Evolutionary conservation across 1,140 invertebrate genomes (phyloP).

Genomic region (Mya arenaria): DNA sequence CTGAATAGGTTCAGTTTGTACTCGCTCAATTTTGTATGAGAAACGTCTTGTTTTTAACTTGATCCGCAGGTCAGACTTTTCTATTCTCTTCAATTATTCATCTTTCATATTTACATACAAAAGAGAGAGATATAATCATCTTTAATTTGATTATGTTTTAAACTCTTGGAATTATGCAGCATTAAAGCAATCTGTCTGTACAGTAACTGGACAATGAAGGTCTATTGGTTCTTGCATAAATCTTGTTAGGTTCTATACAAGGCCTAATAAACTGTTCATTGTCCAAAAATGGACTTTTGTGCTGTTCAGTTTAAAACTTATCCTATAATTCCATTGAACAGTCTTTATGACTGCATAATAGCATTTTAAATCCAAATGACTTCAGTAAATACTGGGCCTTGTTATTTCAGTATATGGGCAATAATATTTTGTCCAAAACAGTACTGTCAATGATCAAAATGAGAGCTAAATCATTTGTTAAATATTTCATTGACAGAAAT

Average conservation of each 20-base stretch:
- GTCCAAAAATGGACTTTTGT: conserved; percentile 23
- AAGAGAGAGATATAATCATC: no score
- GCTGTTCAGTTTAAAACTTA: conserved; percentile 28
- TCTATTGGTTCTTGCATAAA: conserved; percentile 13
- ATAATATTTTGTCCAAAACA: conserved; percentile 3
- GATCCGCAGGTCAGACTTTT: neutral
- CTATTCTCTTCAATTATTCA: no score
- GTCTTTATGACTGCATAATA: conserved; percentile 24
- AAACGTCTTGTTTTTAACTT: neutral
- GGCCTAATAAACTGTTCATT: neutral
- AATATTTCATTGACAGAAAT: no score
- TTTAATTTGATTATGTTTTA: no score
- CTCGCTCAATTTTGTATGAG: neutral
- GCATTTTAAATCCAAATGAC: conserved; percentile 11
- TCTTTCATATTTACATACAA: no score
- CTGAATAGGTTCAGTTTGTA: no score
- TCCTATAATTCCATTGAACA: conserved; percentile 9
- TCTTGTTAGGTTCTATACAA: no score
- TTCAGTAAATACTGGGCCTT: conserved; percentile 38
- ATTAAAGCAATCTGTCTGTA: no score
- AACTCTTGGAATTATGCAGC: no score
- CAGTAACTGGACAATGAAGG: conserved; percentile 5
- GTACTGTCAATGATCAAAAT: no score
- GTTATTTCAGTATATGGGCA: conserved; percentile 36
- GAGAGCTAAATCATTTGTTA: no score